Percentiles rank a stretch among this genome's conserved stretches.
These are phyloP conservation scores for Mionectes macconnelli DNA, from an alignment of 2,113 vertebrate genomes.

Conservation along the genomic window DNA sequence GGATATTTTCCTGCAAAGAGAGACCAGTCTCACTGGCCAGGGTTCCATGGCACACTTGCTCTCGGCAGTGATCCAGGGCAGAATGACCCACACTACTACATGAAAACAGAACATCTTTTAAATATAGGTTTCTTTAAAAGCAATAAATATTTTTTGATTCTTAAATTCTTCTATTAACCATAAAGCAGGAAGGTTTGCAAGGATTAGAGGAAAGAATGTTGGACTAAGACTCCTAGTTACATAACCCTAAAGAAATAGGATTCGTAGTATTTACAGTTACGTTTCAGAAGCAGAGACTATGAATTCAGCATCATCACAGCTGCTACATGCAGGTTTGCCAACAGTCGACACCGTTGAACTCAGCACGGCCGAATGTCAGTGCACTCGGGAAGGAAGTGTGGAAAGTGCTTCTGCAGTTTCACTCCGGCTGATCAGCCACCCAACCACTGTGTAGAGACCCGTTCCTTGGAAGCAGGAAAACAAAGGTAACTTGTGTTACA, in stretches of 20 bases:
- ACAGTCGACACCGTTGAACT: neutral
- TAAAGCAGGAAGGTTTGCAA: constrained; percentile 63
- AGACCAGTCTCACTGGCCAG: constrained; percentile 14
- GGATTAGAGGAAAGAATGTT: constrained; percentile 47
- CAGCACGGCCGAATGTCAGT: neutral
- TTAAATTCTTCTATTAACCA: constrained; percentile 65
- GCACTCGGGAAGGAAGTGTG: neutral
- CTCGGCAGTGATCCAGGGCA: constrained; percentile 45
- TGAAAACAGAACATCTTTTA: constrained; percentile 68
- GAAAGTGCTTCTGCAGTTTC: neutral
- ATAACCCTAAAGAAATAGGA: constrained; percentile 53
- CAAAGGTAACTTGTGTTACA: neutral
- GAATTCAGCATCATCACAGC: constrained; percentile 35
- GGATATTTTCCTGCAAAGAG: constrained; percentile 20
- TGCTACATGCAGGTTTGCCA: neutral
- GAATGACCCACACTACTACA: constrained; percentile 22
- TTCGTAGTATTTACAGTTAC: constrained; percentile 47
- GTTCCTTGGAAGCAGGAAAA: neutral
- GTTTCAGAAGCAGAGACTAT: constrained; percentile 25
- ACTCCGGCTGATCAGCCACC: neutral
- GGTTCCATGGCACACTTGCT: constrained; percentile 44
- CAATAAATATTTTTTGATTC: constrained; percentile 78
- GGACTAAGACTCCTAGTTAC: constrained; percentile 40
- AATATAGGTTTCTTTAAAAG: constrained; percentile 75
- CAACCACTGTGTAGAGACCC: neutral